Conservation (phyloP, 2,113 vertebrate genomes). For the Bombycilla garrulus region DNA sequence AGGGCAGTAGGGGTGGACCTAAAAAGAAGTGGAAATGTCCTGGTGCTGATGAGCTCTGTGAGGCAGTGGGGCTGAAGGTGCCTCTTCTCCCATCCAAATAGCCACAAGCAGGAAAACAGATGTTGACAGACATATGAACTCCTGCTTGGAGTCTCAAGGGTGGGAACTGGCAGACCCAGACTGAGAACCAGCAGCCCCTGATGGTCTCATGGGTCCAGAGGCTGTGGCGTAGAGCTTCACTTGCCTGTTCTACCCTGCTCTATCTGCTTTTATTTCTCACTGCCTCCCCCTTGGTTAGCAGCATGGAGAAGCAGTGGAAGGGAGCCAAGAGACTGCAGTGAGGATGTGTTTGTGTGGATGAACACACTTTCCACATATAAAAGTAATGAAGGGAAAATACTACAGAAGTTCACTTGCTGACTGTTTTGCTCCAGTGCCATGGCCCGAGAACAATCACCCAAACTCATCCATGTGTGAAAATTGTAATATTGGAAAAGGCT, state of each 20-base stretch:
- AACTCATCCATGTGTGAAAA: slow-evolving; percentile 39
- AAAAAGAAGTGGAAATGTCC: not conserved
- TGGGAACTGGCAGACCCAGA: not conserved
- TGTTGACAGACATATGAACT: not conserved
- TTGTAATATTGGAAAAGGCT: not conserved
- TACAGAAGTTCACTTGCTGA: not conserved
- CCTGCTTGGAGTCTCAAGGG: not conserved
- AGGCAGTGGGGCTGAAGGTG: not conserved
- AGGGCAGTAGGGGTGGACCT: not conserved
- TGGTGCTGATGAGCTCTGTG: not conserved
- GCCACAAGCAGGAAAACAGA: not conserved
- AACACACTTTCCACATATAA: not conserved
- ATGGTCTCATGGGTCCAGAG: not conserved
- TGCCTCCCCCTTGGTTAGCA: not conserved
- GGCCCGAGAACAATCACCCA: slow-evolving; percentile 26
- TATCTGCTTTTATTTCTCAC: not conserved
- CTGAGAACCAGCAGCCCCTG: not conserved
- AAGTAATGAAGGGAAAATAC: slow-evolving; percentile 1
- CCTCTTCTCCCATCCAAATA: not conserved
- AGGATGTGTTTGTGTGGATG: not conserved
- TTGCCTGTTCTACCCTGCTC: not conserved
- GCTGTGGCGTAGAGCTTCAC: not conserved
- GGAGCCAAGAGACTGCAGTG: not conserved
- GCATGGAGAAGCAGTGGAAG: not conserved
- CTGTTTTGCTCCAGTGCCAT: not conserved